Percentiles rank a stretch among this genome's conserved stretches.
These are phyloP conservation scores for Jordanella pulchra DNA, from an alignment of 2,797 vertebrate genomes.

Conservation along the genomic window DNA sequence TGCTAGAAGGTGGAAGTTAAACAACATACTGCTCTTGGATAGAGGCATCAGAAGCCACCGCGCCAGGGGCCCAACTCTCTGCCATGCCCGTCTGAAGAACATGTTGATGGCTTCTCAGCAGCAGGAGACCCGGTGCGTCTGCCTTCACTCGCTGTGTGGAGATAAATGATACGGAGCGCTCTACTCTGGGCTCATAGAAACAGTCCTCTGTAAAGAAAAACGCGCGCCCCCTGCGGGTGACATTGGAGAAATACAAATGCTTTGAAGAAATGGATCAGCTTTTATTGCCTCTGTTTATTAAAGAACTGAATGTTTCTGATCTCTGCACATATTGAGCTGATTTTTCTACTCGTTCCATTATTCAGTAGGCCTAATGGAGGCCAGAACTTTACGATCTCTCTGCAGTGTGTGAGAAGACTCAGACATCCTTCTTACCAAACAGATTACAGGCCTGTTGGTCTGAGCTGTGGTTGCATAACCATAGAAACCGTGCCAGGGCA, in stretches of 20 bases:
- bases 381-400: not conserved
- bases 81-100: constrained; percentile 77
- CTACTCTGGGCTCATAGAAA: constrained; percentile 11
- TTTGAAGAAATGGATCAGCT: not conserved
- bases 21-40: constrained; percentile 59
- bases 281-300: not conserved
- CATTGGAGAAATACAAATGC: not conserved
- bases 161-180: constrained; percentile 11
- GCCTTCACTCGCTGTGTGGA: constrained; percentile 17
- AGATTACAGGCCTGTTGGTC: constrained; percentile 38
- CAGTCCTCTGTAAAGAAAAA: not conserved
- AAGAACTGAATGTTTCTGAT: rapidly evolving
- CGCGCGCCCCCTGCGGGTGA: constrained; percentile 39
- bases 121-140: constrained; percentile 15
- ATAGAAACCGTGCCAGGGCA: not conserved
- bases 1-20: not conserved
- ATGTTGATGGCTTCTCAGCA: constrained; percentile 35
- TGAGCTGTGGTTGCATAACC: constrained; percentile 30
- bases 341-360: not conserved
- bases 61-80: constrained; percentile 73
- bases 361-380: not conserved
- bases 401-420: constrained; percentile 22
- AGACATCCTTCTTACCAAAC: constrained; percentile 23
- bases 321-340: not conserved
- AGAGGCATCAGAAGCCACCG: constrained; percentile 51